phyloP scores from a whole-genome alignment of 2,888 invertebrate species.

The Invenusta paracnida region DNA sequence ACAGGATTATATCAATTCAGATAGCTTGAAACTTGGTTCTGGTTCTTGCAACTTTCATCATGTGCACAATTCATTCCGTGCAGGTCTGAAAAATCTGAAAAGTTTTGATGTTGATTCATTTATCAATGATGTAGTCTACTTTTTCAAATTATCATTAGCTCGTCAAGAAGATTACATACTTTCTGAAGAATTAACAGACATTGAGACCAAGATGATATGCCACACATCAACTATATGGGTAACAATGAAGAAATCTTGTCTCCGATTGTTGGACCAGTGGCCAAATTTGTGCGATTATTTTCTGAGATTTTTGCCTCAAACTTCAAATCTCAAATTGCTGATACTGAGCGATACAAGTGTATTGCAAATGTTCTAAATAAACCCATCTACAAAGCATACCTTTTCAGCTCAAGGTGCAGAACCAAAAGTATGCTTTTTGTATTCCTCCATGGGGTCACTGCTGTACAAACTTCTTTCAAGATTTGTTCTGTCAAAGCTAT shows the following conservation, averaged over 20 bases:
- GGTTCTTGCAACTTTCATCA: not conserved
- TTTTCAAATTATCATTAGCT: not conserved
- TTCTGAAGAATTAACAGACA: not conserved
- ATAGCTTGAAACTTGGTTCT: not conserved
- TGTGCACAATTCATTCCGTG: not conserved
- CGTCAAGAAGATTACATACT: not conserved
- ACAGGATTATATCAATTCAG: not conserved
- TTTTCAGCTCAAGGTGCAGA: no score
- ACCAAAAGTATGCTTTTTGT: no score
- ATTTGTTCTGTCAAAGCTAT: no score
- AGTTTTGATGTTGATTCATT: not conserved
- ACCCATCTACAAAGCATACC: no score
- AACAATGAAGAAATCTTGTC: not conserved
- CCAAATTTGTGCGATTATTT: not conserved
- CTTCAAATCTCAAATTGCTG: not conserved
- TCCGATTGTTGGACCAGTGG: not conserved
- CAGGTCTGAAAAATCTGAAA: not conserved
- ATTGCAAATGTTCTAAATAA: no score
- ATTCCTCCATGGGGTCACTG: no score
- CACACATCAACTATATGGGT: not conserved
- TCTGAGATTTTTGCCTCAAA: not conserved
- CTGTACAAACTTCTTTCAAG: no score
- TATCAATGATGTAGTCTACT: not conserved
- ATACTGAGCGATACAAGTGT: no score
- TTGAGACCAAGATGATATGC: not conserved